Percentiles rank a stretch among this genome's conserved stretches.
Evolutionary conservation across 2,888 invertebrate species (phyloP).

Genomic region (Aplocera efformata): DNA sequence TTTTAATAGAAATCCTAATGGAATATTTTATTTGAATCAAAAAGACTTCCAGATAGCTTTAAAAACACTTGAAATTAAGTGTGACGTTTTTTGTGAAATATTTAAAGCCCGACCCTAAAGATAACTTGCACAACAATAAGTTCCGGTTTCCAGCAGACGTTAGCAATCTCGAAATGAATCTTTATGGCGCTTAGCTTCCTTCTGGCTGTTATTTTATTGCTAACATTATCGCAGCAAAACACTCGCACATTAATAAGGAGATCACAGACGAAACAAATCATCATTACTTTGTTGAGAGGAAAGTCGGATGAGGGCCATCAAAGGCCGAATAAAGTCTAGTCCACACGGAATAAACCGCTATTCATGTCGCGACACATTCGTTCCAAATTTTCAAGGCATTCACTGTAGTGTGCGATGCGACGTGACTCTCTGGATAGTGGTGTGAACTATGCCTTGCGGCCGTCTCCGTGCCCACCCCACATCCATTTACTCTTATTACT

Average conservation of each 20-base stretch:
- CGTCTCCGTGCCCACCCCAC: constrained; percentile 38
- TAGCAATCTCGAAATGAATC: constrained; percentile 29
- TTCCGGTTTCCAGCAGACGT: constrained; percentile 23
- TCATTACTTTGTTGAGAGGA: constrained; percentile 27
- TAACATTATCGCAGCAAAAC: constrained; percentile 33
- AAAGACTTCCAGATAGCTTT: too few relatives aligned
- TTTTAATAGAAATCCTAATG: too few relatives aligned
- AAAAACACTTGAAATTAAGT: too few relatives aligned
- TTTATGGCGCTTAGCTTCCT: constrained; percentile 28
- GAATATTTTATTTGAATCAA: too few relatives aligned
- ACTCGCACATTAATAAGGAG: constrained; percentile 34
- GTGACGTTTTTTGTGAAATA: not conserved
- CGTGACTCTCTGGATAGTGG: constrained; percentile 9
- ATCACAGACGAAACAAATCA: constrained; percentile 35
- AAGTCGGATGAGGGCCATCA: constrained; percentile 25
- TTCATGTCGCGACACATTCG: constrained; percentile 10
- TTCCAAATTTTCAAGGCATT: constrained; percentile 2
- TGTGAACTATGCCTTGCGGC: constrained; percentile 10
- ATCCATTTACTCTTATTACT: constrained; percentile 55
- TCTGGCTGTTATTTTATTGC: constrained; percentile 29
- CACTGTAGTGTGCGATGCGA: not conserved
- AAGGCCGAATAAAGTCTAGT: constrained; percentile 20
- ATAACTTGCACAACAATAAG: constrained; percentile 14
- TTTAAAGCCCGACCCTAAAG: constrained; percentile 10
- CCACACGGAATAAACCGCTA: constrained; percentile 12